Evolutionary conservation across 1,140 invertebrate species (phyloP).

Genomic region (Apis mellifera): Amel_HAv3.1 CM009942.2:5345501-5346000

Average conservation of each 20-base stretch:
- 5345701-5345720: background rate
- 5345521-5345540: no score
- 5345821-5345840: conserved; percentile 75
- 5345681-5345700: background rate
- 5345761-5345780: conserved; percentile 19
- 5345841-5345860: conserved; percentile 78
- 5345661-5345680: conserved; percentile 18
- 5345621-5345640: conserved; percentile 20
- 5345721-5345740: background rate
- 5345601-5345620: conserved; percentile 33
- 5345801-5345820: conserved; percentile 34
- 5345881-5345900: conserved; percentile 64
- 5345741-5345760: conserved; percentile 29
- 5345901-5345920: conserved; percentile 44
- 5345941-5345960: no score
- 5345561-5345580: no score
- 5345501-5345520: no score
- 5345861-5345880: conserved; percentile 66
- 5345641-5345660: background rate
- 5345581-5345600: conserved; percentile 8
- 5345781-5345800: conserved; percentile 26
- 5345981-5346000: no score
- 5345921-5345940: no score
- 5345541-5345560: background rate
- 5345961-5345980: no score